Conservation (phyloP, 2,888 invertebrate species). For the Caenorhabditis sp. region DNA sequence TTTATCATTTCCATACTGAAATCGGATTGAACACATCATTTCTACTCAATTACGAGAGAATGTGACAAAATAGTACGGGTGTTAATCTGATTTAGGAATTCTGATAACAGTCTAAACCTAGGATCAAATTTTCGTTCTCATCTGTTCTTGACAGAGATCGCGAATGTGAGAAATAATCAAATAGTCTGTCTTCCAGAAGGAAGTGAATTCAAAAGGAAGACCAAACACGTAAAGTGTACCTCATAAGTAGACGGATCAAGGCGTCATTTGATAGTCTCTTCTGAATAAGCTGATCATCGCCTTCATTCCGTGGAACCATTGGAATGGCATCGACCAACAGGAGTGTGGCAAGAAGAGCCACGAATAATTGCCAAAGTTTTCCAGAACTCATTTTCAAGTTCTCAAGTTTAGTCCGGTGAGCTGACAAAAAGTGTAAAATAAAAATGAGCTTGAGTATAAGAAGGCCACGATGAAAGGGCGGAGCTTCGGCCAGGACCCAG, state of each 20-base stretch:
- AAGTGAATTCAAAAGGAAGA: constrained; percentile 14
- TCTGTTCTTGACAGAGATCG: constrained; percentile 23
- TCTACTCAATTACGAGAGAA: background rate
- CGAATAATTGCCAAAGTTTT: constrained; percentile 44
- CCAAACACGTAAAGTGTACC: constrained; percentile 53
- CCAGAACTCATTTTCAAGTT: constrained; percentile 47
- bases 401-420: constrained; percentile 24
- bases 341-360: constrained; percentile 32
- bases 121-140: constrained; percentile 7
- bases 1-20: background rate
- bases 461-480: constrained; percentile 38
- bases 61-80: constrained; percentile 9
- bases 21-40: constrained; percentile 2
- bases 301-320: constrained; percentile 52
- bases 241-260: constrained; percentile 71
- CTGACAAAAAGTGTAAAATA: constrained; percentile 54
- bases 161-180: constrained; percentile 19
- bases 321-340: constrained; percentile 63
- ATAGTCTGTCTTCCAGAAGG: constrained; percentile 10
- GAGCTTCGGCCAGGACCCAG: constrained; percentile 30
- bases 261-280: constrained; percentile 72
- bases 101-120: constrained; percentile 17
- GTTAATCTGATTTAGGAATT: constrained; percentile 2
- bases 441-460: constrained; percentile 32
- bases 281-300: constrained; percentile 59